Evolutionary conservation across 2,113 vertebrate genomes (phyloP).

Genomic region (Gobiocypris rarus): DNA sequence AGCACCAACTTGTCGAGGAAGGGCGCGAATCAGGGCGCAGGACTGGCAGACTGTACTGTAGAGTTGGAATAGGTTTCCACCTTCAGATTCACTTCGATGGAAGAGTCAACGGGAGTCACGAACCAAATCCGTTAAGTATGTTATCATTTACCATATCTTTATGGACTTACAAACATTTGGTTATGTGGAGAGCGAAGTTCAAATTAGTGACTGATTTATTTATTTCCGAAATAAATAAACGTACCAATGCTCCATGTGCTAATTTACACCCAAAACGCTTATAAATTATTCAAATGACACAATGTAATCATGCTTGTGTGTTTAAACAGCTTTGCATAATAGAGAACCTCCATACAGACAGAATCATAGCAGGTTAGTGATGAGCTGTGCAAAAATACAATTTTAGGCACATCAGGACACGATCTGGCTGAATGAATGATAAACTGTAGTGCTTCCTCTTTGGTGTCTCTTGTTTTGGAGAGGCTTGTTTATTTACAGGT

Average conservation of each 20-base stretch:
- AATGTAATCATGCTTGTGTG: neutral
- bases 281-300: neutral
- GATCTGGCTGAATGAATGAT: neutral
- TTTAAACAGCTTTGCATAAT: neutral
- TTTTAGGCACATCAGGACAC: neutral
- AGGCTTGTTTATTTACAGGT: slow-evolving; percentile 65
- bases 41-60: slow-evolving; percentile 91
- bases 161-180: neutral
- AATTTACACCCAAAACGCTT: neutral
- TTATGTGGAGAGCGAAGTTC: neutral
- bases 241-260: neutral
- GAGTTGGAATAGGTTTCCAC: slow-evolving; percentile 97
- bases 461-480: slow-evolving; percentile 39
- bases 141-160: slow-evolving; percentile 53
- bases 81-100: slow-evolving; percentile 96
- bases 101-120: slow-evolving; percentile 94
- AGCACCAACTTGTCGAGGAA: slow-evolving; percentile 71
- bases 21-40: slow-evolving; percentile 82
- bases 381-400: neutral
- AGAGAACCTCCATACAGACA: neutral
- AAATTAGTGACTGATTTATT: neutral
- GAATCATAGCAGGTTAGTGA: neutral
- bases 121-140: slow-evolving; percentile 90
- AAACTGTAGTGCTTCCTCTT: neutral
- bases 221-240: neutral